phyloP scores from a whole-genome alignment of 2,113 vertebrate species.

The Semicossyphus pulcher region DNA sequence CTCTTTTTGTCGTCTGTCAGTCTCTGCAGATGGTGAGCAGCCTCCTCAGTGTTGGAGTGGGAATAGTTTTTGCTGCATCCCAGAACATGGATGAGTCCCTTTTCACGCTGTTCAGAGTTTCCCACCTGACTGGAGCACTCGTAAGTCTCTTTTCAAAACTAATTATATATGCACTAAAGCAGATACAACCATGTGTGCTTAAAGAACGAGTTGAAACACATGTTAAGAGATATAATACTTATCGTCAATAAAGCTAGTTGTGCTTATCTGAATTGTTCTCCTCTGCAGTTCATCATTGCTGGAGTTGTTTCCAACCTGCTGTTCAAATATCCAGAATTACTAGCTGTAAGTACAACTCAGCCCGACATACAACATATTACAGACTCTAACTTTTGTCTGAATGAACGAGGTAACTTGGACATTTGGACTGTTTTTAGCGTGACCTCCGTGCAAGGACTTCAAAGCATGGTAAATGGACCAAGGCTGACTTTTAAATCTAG shows the following conservation, averaged over 20 bases:
- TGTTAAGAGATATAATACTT: no score
- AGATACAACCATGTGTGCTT: background rate
- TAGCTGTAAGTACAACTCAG: conserved; percentile 65
- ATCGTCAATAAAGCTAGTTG: no score
- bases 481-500: background rate
- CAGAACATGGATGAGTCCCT: accelerated
- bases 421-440: conserved; percentile 31
- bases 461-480: background rate
- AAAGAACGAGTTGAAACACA: background rate
- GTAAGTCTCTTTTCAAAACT: conserved; percentile 54
- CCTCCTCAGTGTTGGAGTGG: conserved; percentile 75
- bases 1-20: conserved; percentile 55
- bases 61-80: conserved; percentile 68
- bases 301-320: conserved; percentile 73
- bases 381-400: no score
- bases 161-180: background rate
- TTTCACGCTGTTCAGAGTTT: conserved; percentile 74
- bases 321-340: conserved; percentile 69
- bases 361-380: background rate
- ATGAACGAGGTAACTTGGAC: no score
- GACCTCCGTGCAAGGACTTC: conserved; percentile 34
- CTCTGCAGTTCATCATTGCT: conserved; percentile 73
- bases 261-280: background rate
- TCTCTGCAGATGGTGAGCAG: conserved; percentile 75
- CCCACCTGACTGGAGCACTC: conserved; percentile 73